Base-by-base conservation (phyloP, 1,140 invertebrate species). In the Cotesia vestalis region DNA sequence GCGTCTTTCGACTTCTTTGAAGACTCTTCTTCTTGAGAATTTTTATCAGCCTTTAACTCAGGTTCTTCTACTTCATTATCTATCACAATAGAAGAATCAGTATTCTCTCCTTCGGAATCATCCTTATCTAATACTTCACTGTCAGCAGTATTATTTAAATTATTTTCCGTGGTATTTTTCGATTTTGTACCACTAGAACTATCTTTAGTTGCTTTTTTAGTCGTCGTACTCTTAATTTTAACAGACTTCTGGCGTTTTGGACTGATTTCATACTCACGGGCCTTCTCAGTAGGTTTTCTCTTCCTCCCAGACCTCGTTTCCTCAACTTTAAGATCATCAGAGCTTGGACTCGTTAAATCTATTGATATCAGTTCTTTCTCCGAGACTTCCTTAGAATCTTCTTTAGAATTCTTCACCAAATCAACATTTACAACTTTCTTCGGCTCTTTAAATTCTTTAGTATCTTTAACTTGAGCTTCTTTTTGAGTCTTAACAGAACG, bases 251-350 rank as follows among this genome's bases (percentile, higher is more conserved):
- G 69, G 8, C 78, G 69, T 60, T 78, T 79, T 5, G 77, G 75
- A 77, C 17, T 84, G 72, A 76, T 76, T 52, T 87, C 85, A 40
- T 86, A 82, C 35, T 86, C 85, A 3, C 84, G 79, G 1, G 85
- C 86, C 66, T 85, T 87, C 62, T 86, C 86, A 0, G 86, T 87
- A 0, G 81, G 78, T 66, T 86, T 87, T 3, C 85, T 75, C 64
- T 87, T 87, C 53, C 86, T 83, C 20, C 86, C 85, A 3, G 84
- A 85, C 61, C 86, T 80, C 2, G 83, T 83, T 27, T 86, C 85
- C 12, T 83, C 84, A 5, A 66, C 2, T 66, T 77, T 77, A 6
- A 73, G 27, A 4, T 67, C 8, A 8, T 67, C 68, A 12, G 57
- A 40, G 11, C 9, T 46, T 4, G 57, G 27, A n/a, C 12, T 46